Evolutionary conservation across 2,113 vertebrate species (phyloP), one percentile per base, ranked within the genome.

Genomic region (Laterallus jamaicensis): DNA sequence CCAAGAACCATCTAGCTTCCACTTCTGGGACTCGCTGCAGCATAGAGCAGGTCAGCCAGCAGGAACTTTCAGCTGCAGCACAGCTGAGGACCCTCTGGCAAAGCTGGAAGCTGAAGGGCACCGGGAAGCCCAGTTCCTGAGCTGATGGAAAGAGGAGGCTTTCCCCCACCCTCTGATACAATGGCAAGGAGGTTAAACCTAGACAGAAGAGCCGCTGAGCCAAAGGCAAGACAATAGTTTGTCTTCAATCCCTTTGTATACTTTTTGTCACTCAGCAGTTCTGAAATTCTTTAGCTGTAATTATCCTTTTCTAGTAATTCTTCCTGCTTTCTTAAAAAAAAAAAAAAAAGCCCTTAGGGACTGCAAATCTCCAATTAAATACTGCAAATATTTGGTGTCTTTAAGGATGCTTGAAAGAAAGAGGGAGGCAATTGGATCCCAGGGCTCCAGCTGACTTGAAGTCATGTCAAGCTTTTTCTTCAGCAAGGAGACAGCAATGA

Each of bases 121-220:
- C 28, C 17, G 21, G 14, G 21, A 79, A 87, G 31, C 22, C n/a
- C n/a, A 56, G 55, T 10, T 19, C 12, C 13, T 52, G 54, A 44
- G 25, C 31, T 54, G 42, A 26, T 49, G 67, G 37, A 90, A 75
- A 60, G 49, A 69, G 12, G 16, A 54, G 29, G 3, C 26, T 85
- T 82, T 69, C 13, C 40, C 0, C 1, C 71, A 54, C 40, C 9
- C 21, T 60, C 54, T 85, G 28, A 4, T 35, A 25, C 0, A 0
- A 35, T 40, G 20, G 29, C 15, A 50, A 28, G 20, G n/a, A 74
- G 5, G 58, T 77, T 67, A 71, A 82, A 60, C 39, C 25, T 9
- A 85, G 50, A 40, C 22, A 50, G 6, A 24, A 68, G 20, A 26
- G 31, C 12, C 0, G 0, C 11, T 67, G 52, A 78, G 40, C 58